Conservation (phyloP, 2,797 vertebrate species). For the Sebastes kiyomatsui region DNA sequence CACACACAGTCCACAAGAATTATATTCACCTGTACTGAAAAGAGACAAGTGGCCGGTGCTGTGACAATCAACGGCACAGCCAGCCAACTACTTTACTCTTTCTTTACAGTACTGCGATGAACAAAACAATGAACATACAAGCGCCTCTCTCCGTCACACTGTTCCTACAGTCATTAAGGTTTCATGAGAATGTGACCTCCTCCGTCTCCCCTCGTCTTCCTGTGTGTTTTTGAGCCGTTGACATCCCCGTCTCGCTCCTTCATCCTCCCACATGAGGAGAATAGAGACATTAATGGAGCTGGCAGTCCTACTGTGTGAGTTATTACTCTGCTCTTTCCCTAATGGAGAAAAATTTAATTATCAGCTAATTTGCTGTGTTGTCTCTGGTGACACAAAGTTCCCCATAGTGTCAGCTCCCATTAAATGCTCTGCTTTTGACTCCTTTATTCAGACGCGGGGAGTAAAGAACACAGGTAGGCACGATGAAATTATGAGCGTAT, state of each 20-base stretch:
- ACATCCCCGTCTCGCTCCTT: conserved; percentile 73
- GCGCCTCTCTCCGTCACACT: conserved; percentile 11
- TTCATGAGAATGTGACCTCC: conserved; percentile 50
- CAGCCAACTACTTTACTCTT: background rate
- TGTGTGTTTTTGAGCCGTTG: conserved; percentile 55
- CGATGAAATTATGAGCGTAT: background rate
- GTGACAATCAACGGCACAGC: conserved; percentile 50
- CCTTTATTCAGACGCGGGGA: conserved; percentile 67
- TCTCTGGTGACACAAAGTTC: conserved; percentile 83
- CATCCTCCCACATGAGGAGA: conserved; percentile 69
- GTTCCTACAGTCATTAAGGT: conserved; percentile 42
- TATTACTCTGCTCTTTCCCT: conserved; percentile 87
- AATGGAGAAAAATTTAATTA: conserved; percentile 92
- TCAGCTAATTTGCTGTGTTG: conserved; percentile 88
- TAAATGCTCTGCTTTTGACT: conserved; percentile 73
- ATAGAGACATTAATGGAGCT: conserved; percentile 92
- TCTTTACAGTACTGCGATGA: background rate
- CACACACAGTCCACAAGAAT: conserved; percentile 45
- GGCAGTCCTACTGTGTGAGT: conserved; percentile 81
- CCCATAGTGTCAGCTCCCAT: conserved; percentile 82
- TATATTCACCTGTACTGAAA: conserved; percentile 50
- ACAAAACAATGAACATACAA: conserved; percentile 18
- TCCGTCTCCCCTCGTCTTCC: conserved; percentile 17
- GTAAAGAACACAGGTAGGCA: conserved; percentile 50
- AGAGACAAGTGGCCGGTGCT: conserved; percentile 34